Percentiles rank a stretch among this genome's conserved stretches.
Evolutionary conservation across 2,888 invertebrate genomes (phyloP).

Genomic region (Ormia ochracea): DNA sequence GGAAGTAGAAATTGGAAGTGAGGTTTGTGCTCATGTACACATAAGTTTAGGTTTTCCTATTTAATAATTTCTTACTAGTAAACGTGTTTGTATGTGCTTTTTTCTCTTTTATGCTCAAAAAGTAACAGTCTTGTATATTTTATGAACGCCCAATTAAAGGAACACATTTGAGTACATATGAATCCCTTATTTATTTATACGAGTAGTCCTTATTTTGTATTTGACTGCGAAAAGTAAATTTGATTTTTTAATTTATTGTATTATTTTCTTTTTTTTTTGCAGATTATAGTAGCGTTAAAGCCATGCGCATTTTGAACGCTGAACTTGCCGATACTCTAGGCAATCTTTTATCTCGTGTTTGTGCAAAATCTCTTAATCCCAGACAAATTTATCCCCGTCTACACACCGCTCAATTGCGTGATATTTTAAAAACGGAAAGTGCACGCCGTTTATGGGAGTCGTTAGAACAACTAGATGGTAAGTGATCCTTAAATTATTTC

Average conservation of each 20-base stretch:
- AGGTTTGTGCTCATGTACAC: too few relatives aligned
- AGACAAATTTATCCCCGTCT: constrained; percentile 83
- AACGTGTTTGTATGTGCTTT: too few relatives aligned
- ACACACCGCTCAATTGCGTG: constrained; percentile 78
- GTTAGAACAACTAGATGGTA: constrained; percentile 80
- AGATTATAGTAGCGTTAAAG: constrained; percentile 91
- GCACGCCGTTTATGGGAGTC: constrained; percentile 79
- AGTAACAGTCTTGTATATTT: too few relatives aligned
- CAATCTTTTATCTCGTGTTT: constrained; percentile 90
- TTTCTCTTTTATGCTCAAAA: too few relatives aligned
- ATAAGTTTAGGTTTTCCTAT: too few relatives aligned
- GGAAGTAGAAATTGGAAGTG: neutral
- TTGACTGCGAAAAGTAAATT: neutral
- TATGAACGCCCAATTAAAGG: too few relatives aligned
- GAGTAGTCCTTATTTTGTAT: neutral
- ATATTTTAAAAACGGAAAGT: constrained; percentile 76
- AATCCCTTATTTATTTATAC: too few relatives aligned
- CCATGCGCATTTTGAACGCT: constrained; percentile 86
- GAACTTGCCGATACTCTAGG: constrained; percentile 95
- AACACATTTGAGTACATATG: too few relatives aligned
- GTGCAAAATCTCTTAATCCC: constrained; percentile 88
- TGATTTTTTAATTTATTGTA: neutral
- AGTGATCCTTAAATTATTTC: constrained; percentile 62
- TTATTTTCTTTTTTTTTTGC: constrained; percentile 65
- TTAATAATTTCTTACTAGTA: too few relatives aligned